phyloP scores from a whole-genome alignment of 2,797 vertebrate genomes.

The Taeniopygia guttata region DNA sequence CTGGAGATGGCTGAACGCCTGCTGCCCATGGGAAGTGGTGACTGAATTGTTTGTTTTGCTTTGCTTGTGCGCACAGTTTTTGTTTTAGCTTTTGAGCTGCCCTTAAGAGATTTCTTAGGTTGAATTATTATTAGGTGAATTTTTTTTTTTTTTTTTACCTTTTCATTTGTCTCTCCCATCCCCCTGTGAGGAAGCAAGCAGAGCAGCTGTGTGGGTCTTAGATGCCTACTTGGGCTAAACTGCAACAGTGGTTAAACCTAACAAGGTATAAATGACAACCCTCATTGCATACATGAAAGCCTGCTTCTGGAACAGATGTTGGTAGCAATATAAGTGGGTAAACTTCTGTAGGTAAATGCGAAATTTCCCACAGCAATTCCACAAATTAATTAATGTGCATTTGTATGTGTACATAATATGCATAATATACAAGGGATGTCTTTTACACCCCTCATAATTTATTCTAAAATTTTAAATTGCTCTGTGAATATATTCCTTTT shows the following conservation, averaged over 20 bases:
- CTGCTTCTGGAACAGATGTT: neutral
- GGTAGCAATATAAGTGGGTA: rapidly evolving
- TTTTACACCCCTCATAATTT: neutral
- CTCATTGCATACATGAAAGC: neutral
- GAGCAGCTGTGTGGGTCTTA: neutral
- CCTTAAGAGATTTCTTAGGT: neutral
- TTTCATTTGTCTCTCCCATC: neutral
- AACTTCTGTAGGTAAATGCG: neutral
- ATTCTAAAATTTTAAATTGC: neutral
- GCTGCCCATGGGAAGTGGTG: rapidly evolving
- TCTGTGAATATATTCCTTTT: neutral
- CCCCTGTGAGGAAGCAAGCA: neutral
- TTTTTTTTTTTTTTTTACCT: neutral
- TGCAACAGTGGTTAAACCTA: neutral
- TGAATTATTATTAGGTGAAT: too few species aligned
- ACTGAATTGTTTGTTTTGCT: neutral
- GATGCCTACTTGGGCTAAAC: neutral
- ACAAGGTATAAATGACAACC: neutral
- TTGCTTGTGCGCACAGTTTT: neutral
- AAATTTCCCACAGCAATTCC: neutral
- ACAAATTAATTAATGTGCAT: neutral
- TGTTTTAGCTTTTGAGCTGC: neutral
- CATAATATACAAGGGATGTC: too few species aligned
- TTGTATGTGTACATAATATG: neutral
- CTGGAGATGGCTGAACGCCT: neutral